phyloP scores from a whole-genome alignment of 2,113 vertebrate genomes.

The Carassius gibelio region DNA sequence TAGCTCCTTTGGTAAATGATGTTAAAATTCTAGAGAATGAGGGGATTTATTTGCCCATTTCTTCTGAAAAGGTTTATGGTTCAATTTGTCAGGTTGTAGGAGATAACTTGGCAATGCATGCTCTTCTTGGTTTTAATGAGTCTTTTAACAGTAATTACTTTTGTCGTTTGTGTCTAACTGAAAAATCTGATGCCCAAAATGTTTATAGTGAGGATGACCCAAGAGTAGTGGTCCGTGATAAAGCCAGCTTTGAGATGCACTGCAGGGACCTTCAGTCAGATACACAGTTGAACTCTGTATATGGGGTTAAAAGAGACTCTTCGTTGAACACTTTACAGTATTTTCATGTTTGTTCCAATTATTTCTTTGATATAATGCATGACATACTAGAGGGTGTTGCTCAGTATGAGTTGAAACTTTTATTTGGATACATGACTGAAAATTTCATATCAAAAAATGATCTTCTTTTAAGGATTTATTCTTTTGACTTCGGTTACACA shows the following conservation, averaged over 20 bases:
- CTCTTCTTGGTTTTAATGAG: conserved; percentile 56
- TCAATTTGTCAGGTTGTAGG: conserved; percentile 57
- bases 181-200: conserved; percentile 26
- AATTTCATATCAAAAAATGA: conserved; percentile 34
- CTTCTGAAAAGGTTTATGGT: conserved; percentile 49
- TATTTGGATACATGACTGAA: conserved; percentile 28
- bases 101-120: conserved; percentile 59
- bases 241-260: no score
- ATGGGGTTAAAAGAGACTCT: no score
- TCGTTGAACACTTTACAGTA: conserved; percentile 38
- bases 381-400: conserved; percentile 35
- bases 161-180: neutral
- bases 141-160: conserved; percentile 8
- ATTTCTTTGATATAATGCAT: conserved; percentile 46
- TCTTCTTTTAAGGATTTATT: conserved; percentile 21
- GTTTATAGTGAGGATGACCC: conserved; percentile 36
- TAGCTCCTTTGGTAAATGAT: conserved; percentile 53
- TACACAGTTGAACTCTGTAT: no score
- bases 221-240: neutral
- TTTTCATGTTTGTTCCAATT: conserved; percentile 37
- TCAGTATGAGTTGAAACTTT: conserved; percentile 32
- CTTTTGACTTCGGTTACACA: conserved; percentile 43
- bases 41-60: conserved; percentile 54
- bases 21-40: conserved; percentile 34
- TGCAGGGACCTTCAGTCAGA: no score